phyloP scores from a whole-genome alignment of 1,140 invertebrate genomes.

The Drosophila kanapiae region DNA sequence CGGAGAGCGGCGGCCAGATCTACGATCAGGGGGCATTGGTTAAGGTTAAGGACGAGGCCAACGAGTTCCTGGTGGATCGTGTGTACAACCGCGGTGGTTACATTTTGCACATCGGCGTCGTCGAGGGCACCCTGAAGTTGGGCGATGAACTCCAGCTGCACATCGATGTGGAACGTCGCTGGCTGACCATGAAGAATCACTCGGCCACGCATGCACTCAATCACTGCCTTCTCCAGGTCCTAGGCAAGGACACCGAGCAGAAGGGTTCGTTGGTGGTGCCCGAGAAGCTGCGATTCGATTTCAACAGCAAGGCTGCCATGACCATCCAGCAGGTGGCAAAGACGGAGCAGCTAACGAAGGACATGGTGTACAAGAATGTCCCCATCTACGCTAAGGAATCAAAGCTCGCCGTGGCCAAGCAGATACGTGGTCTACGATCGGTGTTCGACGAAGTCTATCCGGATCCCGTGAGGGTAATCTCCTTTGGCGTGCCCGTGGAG shows the following conservation, averaged over 20 bases:
- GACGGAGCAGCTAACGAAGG: slow-evolving; percentile 92
- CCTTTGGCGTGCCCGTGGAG: slow-evolving; percentile 96
- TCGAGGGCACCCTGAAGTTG: slow-evolving; percentile 93
- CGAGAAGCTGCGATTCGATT: slow-evolving; percentile 98
- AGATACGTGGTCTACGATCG: slow-evolving; percentile 97
- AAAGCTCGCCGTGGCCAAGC: slow-evolving; percentile 88
- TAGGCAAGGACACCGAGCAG: slow-evolving; percentile 97
- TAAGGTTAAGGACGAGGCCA: slow-evolving; percentile 93
- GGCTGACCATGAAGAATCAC: slow-evolving; percentile 99
- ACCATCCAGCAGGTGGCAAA: slow-evolving; percentile 94
- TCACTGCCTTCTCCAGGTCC: slow-evolving; percentile 95
- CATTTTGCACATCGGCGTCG: slow-evolving; percentile 95
- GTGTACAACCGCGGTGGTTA: slow-evolving; percentile 99
- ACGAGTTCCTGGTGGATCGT: slow-evolving; percentile 97
- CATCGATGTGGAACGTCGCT: slow-evolving; percentile 93
- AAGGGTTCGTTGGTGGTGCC: slow-evolving; percentile 99
- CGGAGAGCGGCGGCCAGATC: slow-evolving; percentile 99
- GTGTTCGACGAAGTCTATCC: slow-evolving; percentile 99
- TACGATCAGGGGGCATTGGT: slow-evolving; percentile 98
- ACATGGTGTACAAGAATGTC: slow-evolving; percentile 92
- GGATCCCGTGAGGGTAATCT: slow-evolving; percentile 98
- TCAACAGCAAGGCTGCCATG: slow-evolving; percentile 97
- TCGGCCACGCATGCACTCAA: slow-evolving; percentile 99
- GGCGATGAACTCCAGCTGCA: slow-evolving; percentile 94
- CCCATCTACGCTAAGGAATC: slow-evolving; percentile 96